phyloP scores from a whole-genome alignment of 1,140 invertebrate genomes.

The Hirudo medicinalis region DNA sequence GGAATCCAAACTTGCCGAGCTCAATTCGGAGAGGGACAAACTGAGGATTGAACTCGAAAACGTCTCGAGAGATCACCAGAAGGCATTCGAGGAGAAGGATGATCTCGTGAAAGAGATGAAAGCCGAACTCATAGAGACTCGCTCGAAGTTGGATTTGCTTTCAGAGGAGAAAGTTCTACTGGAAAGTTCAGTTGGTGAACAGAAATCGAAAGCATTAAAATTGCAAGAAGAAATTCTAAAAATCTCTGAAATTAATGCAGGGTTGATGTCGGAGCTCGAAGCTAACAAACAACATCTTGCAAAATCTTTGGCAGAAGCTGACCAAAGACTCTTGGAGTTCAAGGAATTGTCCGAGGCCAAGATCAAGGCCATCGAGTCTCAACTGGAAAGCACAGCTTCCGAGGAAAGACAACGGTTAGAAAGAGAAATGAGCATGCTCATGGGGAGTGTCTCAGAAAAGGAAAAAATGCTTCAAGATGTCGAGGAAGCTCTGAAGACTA shows the following conservation, averaged over 20 bases:
- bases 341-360: no score
- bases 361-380: no score
- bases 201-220: background rate
- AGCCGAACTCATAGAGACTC: background rate
- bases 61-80: background rate
- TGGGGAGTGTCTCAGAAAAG: slow-evolving; percentile 4
- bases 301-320: background rate
- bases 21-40: background rate
- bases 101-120: no score
- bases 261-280: background rate
- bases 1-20: background rate
- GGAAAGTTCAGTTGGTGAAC: background rate
- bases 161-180: background rate
- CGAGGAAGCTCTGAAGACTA: slow-evolving; percentile 8
- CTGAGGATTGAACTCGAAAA: background rate
- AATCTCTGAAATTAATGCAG: no score
- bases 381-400: background rate
- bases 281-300: background rate
- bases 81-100: no score
- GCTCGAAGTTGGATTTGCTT: background rate
- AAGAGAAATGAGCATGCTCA: slow-evolving; percentile 5
- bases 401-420: slow-evolving; percentile 6
- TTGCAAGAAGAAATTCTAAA: background rate
- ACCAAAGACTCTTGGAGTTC: no score
- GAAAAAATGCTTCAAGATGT: background rate